phyloP scores from a whole-genome alignment of 1,140 invertebrate species.

The Lepidurus apus region DNA sequence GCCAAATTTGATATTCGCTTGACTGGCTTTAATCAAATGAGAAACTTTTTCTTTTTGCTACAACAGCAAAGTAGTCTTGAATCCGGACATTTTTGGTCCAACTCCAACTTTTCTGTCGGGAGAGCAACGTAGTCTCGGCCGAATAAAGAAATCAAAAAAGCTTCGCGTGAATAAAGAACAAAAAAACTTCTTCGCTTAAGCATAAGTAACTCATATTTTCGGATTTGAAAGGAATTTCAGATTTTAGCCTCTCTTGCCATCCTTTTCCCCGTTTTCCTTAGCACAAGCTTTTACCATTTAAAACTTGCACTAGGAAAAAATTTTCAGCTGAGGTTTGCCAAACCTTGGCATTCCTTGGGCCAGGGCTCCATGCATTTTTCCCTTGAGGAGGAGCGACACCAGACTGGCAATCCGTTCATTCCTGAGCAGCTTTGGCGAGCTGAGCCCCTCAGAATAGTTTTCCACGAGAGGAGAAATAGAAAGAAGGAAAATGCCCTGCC shows the following conservation, averaged over 20 bases:
- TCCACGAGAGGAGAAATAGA: background rate
- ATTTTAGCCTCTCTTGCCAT: conserved; percentile 1
- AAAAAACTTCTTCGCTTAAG: background rate
- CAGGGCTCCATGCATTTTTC: conserved; percentile 1
- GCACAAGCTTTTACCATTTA: background rate
- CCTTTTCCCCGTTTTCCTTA: background rate
- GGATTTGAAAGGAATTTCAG: background rate
- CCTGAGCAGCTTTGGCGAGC: conserved; percentile 15
- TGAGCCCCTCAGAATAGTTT: conserved; percentile 15
- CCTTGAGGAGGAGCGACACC: conserved; percentile 17
- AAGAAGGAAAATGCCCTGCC: background rate
- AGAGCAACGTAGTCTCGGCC: background rate
- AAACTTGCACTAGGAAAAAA: background rate
- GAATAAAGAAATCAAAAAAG: background rate
- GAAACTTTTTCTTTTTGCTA: too few species aligned
- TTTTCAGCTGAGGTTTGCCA: conserved; percentile 15
- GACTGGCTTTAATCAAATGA: too few species aligned
- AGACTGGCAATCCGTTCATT: conserved; percentile 19
- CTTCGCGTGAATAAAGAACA: background rate
- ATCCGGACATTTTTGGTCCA: too few species aligned
- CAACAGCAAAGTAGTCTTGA: too few species aligned
- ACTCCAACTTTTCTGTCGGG: too few species aligned
- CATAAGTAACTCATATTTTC: background rate
- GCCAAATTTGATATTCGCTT: too few species aligned
- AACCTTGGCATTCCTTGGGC: conserved; percentile 20